phyloP scores from a whole-genome alignment of 2,113 vertebrate genomes.

The Pipra filicauda region DNA sequence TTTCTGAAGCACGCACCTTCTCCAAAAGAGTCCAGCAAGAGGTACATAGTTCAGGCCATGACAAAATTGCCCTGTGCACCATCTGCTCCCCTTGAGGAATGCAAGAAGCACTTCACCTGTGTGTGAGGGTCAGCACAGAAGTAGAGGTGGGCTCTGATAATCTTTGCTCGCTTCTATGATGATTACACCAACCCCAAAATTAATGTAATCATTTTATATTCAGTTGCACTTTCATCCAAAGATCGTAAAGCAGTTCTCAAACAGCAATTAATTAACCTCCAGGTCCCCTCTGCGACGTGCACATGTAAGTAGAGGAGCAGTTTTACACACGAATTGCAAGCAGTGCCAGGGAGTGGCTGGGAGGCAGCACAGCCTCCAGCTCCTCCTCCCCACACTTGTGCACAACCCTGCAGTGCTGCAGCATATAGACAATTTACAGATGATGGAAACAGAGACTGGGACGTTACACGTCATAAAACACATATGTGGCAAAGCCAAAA shows the following conservation, averaged over 20 bases:
- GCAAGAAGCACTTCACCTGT: fast-evolving
- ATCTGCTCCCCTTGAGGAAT: background rate
- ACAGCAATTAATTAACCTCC: background rate
- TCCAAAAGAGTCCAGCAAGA: background rate
- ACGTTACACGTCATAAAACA: background rate
- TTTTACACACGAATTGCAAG: background rate
- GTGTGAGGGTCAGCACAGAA: background rate
- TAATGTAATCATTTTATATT: background rate
- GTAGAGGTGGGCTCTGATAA: background rate
- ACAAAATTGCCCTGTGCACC: background rate
- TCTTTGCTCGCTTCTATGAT: background rate
- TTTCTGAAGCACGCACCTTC: background rate
- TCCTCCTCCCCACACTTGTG: background rate
- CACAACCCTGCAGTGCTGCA: background rate
- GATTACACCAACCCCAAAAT: background rate
- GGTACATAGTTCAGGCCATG: background rate
- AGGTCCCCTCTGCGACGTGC: background rate
- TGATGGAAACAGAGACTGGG: background rate
- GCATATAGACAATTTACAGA: fast-evolving
- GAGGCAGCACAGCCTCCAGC: background rate
- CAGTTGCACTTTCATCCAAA: background rate
- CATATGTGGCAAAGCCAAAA: background rate
- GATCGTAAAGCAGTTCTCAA: background rate
- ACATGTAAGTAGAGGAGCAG: background rate
- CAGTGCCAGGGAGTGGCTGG: fast-evolving